Evolutionary conservation across 2,888 invertebrate genomes (phyloP).

Genomic region (Melitaea athalia): DNA sequence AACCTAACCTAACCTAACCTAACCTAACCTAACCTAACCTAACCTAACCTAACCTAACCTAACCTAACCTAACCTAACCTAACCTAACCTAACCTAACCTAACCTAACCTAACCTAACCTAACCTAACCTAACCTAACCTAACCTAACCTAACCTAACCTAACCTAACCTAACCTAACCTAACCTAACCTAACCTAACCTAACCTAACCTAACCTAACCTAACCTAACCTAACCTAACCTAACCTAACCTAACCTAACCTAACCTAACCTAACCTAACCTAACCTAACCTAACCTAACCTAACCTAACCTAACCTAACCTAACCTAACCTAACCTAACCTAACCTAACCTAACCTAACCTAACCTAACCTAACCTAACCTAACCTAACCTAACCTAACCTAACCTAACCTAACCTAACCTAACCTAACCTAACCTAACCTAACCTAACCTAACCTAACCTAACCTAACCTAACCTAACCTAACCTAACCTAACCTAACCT

Average conservation of each 20-base stretch:
- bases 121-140: conserved; percentile 36
- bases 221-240: conserved; percentile 32
- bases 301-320: conserved; percentile 33
- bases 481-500: conserved; percentile 34
- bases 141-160: conserved; percentile 38
- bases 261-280: conserved; percentile 35
- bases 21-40: conserved; percentile 32
- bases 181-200: conserved; percentile 39
- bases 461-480: conserved; percentile 33
- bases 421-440: conserved; percentile 35
- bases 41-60: conserved; percentile 30
- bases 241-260: conserved; percentile 33
- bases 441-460: conserved; percentile 35
- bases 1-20: conserved; percentile 26
- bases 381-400: conserved; percentile 36
- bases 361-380: conserved; percentile 36
- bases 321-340: conserved; percentile 35
- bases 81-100: conserved; percentile 36
- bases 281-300: conserved; percentile 32
- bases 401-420: conserved; percentile 34
- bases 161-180: conserved; percentile 34
- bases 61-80: conserved; percentile 38
- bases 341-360: conserved; percentile 37
- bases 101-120: conserved; percentile 26
- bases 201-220: conserved; percentile 11